A percentile compares a stretch with the other conserved stretches of the same genome.
Evolutionary conservation across 2,113 vertebrate species (phyloP).

Genomic region (Andinoacara biseriatus): DNA sequence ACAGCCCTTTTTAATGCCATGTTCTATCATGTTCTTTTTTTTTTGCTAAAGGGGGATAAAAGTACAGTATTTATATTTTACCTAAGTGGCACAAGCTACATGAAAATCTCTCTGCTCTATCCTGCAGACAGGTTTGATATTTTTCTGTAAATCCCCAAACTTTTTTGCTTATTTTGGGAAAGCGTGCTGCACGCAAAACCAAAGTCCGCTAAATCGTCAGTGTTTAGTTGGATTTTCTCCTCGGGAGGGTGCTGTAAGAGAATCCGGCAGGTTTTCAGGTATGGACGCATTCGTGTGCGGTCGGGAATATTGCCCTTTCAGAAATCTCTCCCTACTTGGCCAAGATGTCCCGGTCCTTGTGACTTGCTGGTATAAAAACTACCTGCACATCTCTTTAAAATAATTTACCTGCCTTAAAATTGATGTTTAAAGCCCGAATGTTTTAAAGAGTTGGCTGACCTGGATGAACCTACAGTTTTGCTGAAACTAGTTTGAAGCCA

Average conservation of each 20-base stretch:
- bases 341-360: not conserved
- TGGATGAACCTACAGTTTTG: not conserved
- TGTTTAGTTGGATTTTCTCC: not conserved
- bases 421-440: not conserved
- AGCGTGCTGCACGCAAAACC: not conserved
- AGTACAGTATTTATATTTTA: not conserved
- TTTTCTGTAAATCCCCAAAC: not conserved
- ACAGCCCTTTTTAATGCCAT: too few relatives aligned
- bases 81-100: not conserved
- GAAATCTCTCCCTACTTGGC: not conserved
- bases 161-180: not conserved
- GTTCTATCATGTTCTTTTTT: too few relatives aligned
- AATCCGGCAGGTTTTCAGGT: not conserved
- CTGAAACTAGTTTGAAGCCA: not conserved
- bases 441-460: not conserved
- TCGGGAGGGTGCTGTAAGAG: not conserved
- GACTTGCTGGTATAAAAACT: not conserved
- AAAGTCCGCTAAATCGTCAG: not conserved
- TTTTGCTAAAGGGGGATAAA: not conserved
- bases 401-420: not conserved
- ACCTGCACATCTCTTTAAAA: too few relatives aligned
- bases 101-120: not conserved
- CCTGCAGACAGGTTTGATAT: not conserved
- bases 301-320: not conserved
- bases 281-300: not conserved